Evolutionary conservation across 1,140 invertebrate genomes (phyloP).

Genomic region (Drosophila prosaltans): DNA sequence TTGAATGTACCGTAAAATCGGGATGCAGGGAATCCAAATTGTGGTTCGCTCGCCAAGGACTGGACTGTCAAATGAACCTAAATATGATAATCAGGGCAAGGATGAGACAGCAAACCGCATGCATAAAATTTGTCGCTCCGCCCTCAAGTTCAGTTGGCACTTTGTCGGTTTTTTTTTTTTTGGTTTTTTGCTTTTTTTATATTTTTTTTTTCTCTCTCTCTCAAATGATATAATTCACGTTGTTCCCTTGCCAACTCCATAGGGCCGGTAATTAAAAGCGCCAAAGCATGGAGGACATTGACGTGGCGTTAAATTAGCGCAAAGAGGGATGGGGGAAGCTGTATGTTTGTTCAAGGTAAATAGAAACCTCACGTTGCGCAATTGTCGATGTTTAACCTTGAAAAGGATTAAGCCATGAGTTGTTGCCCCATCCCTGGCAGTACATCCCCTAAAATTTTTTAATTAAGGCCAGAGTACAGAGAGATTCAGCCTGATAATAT

Average conservation of each 20-base stretch:
- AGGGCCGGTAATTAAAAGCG: constrained; percentile 28
- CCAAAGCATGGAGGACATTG: constrained; percentile 22
- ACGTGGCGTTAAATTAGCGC: constrained; percentile 20
- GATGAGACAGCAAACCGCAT: constrained; percentile 3
- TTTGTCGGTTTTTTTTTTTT: background rate
- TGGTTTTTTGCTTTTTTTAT: background rate
- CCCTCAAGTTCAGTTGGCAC: background rate
- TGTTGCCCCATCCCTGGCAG: background rate
- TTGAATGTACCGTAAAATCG: constrained; percentile 1
- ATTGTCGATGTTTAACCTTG: constrained; percentile 15
- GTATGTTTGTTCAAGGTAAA: constrained; percentile 9
- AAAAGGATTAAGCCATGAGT: constrained; percentile 11
- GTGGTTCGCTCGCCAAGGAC: background rate
- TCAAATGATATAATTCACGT: constrained; percentile 22
- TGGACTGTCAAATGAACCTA: constrained; percentile 20
- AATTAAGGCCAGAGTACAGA: constrained; percentile 5
- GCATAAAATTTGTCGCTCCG: constrained; percentile 21
- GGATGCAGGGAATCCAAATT: background rate
- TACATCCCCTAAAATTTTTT: constrained; percentile 7
- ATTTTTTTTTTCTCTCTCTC: background rate
- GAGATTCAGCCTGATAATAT: constrained; percentile 9
- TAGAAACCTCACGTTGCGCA: constrained; percentile 4
- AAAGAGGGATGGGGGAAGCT: background rate
- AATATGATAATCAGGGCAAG: constrained; percentile 30
- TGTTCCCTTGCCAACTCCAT: constrained; percentile 16